These are phyloP conservation scores for Diabrotica balteata DNA, from an alignment of 2,888 invertebrate species.

Conservation along the genomic window DNA sequence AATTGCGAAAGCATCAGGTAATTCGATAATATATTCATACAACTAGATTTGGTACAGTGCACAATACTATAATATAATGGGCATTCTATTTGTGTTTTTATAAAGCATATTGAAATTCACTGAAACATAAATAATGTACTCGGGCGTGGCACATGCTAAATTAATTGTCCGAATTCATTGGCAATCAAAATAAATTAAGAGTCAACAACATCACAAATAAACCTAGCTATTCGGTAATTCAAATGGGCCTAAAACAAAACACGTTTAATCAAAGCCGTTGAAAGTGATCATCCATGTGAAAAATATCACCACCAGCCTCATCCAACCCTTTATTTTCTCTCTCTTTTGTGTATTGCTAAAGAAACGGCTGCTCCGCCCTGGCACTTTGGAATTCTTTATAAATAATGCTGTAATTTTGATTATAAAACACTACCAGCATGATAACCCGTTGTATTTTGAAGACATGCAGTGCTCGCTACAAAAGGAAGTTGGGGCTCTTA, in stretches of 20 bases:
- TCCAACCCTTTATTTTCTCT: constrained; percentile 21
- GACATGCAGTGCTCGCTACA: constrained; percentile 23
- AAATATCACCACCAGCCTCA: constrained; percentile 27
- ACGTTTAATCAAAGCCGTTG: constrained; percentile 6
- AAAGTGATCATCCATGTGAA: constrained; percentile 31
- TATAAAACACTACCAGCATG: constrained; percentile 44
- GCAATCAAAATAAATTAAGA: constrained; percentile 44
- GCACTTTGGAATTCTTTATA: constrained; percentile 36
- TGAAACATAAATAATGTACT: constrained; percentile 41
- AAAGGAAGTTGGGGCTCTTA: constrained; percentile 23
- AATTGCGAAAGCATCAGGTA: too few relatives aligned
- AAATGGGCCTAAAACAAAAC: constrained; percentile 30
- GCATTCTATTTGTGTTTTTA: too few relatives aligned
- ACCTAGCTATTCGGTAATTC: constrained; percentile 1
- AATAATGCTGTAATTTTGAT: constrained; percentile 42
- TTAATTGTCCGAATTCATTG: constrained; percentile 37
- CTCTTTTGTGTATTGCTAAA: constrained; percentile 12
- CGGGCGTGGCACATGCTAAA: constrained; percentile 44
- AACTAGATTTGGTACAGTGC: too few relatives aligned
- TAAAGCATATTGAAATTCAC: constrained; percentile 33
- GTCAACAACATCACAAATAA: constrained; percentile 7
- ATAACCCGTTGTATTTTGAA: constrained; percentile 30
- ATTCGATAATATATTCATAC: too few relatives aligned
- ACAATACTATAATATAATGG: too few relatives aligned
- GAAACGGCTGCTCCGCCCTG: constrained; percentile 37